A percentile compares a stretch with the other conserved stretches of the same genome.
Conservation (phyloP, 2,888 invertebrate genomes). For the Hydroisotoma schaefferi region DNA sequence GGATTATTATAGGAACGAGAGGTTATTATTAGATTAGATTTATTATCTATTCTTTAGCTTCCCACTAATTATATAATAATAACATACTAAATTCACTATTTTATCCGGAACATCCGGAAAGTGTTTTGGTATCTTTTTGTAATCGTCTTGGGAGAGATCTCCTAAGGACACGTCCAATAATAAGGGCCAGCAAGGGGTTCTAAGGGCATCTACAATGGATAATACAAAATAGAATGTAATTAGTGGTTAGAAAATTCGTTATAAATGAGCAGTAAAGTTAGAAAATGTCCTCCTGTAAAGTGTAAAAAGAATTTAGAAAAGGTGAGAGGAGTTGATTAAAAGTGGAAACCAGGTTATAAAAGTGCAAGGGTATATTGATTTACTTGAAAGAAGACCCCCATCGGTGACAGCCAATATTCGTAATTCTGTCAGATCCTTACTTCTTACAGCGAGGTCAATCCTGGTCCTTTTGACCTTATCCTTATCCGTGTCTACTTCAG, state of each 20-base stretch:
- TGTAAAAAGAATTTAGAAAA: too few relatives aligned
- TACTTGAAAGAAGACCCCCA: slow-evolving; percentile 44
- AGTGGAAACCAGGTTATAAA: too few relatives aligned
- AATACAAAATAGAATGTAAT: too few relatives aligned
- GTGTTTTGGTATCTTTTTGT: slow-evolving; percentile 26
- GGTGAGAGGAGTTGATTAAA: background rate
- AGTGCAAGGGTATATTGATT: too few relatives aligned
- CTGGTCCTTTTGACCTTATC: slow-evolving; percentile 33
- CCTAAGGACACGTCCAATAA: slow-evolving; percentile 36
- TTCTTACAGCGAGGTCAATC: slow-evolving; percentile 30
- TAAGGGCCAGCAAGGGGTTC: slow-evolving; percentile 42
- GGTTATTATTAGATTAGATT: background rate
- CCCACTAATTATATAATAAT: background rate
- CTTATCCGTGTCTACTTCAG: slow-evolving; percentile 29
- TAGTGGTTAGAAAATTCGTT: too few relatives aligned
- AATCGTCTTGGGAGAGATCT: slow-evolving; percentile 28
- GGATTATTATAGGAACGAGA: too few relatives aligned
- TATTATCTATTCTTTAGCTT: background rate
- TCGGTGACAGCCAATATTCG: slow-evolving; percentile 37
- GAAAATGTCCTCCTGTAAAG: too few relatives aligned
- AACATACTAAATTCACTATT: slow-evolving; percentile 40
- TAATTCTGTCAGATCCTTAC: slow-evolving; percentile 21
- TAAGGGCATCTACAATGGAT: slow-evolving; percentile 37
- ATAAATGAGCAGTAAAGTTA: too few relatives aligned
- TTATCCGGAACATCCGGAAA: slow-evolving; percentile 37